These are phyloP conservation scores for Centrocercus urophasianus DNA, from an alignment of 2,113 vertebrate species.

Conservation along the genomic window DNA sequence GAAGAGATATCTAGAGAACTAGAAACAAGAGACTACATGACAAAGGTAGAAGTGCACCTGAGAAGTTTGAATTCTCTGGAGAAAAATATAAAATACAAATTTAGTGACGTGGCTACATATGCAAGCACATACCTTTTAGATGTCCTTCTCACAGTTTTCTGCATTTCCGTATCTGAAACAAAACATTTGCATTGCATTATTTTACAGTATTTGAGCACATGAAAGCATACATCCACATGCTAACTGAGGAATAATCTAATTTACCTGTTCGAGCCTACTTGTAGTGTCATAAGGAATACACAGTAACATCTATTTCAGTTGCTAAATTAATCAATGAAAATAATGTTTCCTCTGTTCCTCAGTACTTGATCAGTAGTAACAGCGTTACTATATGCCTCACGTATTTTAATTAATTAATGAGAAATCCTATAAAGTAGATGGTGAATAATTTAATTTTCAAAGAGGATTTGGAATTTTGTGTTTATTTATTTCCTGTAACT, in stretches of 20 bases:
- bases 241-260: background rate
- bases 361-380: background rate
- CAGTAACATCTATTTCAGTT: background rate
- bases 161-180: slow-evolving; percentile 60
- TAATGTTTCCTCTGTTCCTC: background rate
- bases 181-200: slow-evolving; percentile 11
- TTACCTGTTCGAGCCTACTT: background rate
- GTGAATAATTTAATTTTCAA: background rate
- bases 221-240: background rate
- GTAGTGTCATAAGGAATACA: background rate
- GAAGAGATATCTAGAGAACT: slow-evolving; percentile 75
- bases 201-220: background rate
- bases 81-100: background rate
- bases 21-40: slow-evolving; percentile 6
- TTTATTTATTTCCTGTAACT: background rate
- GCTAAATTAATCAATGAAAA: background rate
- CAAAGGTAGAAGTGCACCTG: background rate
- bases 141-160: background rate
- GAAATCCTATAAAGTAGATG: background rate
- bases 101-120: background rate
- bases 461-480: background rate
- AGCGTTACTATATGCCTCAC: background rate
- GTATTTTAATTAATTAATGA: background rate
- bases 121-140: slow-evolving; percentile 66
- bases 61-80: background rate